A percentile compares a stretch with the other conserved stretches of the same genome.
These are phyloP conservation scores for Stenurella melanura DNA, from an alignment of 2,888 invertebrate species.

Conservation along the genomic window DNA sequence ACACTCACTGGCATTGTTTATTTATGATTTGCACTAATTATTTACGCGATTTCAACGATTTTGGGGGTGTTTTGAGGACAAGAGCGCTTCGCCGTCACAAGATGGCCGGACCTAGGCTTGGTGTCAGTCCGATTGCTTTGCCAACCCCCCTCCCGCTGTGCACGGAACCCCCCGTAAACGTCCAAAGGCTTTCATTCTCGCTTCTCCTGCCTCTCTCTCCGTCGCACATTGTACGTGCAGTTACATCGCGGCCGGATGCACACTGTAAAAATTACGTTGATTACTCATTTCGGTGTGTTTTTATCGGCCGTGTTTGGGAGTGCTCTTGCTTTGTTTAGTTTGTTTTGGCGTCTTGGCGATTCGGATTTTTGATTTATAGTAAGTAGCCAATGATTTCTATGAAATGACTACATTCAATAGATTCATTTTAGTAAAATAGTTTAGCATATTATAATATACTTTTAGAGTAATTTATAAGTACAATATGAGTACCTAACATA, in stretches of 20 bases:
- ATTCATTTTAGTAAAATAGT: too few species aligned
- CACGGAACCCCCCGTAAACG: slow-evolving; percentile 73
- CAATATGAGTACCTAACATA: not conserved
- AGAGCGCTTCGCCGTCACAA: slow-evolving; percentile 72
- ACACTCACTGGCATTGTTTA: slow-evolving; percentile 61
- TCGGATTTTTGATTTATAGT: slow-evolving; percentile 36
- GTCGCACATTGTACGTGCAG: slow-evolving; percentile 69
- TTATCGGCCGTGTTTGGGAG: slow-evolving; percentile 59
- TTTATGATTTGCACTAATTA: slow-evolving; percentile 63
- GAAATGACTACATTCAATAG: not conserved
- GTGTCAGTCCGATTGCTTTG: slow-evolving; percentile 70
- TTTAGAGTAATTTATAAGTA: not conserved
- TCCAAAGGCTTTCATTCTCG: slow-evolving; percentile 74
- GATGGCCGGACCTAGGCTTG: slow-evolving; percentile 74
- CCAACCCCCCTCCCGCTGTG: slow-evolving; percentile 72
- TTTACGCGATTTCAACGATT: slow-evolving; percentile 61
- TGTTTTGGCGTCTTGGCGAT: slow-evolving; percentile 49
- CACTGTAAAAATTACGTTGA: slow-evolving; percentile 72
- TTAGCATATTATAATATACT: not conserved
- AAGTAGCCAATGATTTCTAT: slow-evolving; percentile 33
- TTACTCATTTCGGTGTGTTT: slow-evolving; percentile 71
- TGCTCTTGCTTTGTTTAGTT: slow-evolving; percentile 54
- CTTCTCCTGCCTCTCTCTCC: slow-evolving; percentile 69
- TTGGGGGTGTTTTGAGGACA: slow-evolving; percentile 70
- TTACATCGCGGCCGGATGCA: slow-evolving; percentile 72